Evolutionary conservation across 30 jellyfish, hydroid and myxozoan species (phyloP), one percentile per base, ranked within the genome.

Genomic region (Turritopsis rubra): DNA sequence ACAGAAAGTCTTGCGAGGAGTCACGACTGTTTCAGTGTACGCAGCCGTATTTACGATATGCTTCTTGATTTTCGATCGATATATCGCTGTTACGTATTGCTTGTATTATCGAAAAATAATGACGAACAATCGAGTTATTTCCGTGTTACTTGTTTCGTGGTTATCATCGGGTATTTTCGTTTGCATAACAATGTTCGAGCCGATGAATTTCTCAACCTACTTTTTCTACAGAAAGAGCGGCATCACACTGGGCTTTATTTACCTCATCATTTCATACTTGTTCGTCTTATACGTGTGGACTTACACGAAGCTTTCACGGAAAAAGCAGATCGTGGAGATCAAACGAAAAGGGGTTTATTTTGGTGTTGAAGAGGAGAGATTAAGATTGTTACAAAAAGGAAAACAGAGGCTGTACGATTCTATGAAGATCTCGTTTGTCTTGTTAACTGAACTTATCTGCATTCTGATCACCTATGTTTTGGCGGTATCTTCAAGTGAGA

Each of bases 41-140:
- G 19, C 77, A n/a, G 9, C 77, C 23, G 9, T 68, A 68, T 68
- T n/a, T 27, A 68, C 77, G 8, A 68, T 16, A 7, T 23, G 31
- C 19, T 68, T 68, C 31, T 22, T 68, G 30, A n/a, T 27, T 23
- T 68, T 68, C 30, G 77, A 68, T 68, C 77, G 77, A 68, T 68
- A 68, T 22, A 27, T 68, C 8, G 77, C 77, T n/a, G 77, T 68
- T 0, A 27, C 77, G 77, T 68, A 68, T 68, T 68, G 31, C 19
- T 19, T 68, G 30, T 22, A 8, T n/a, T 68, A 68, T 68, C 28
- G 77, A 8, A 23, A 68, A 22, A 68, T 68, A 68, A 68, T 68
- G 77, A 68, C 77, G 21, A n/a, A 23, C 9, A 68, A 68, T n/a
- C 28, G 30, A n/a, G 30, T 27, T n/a, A 9, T 68, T 9, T n/a